Evolutionary conservation across 2,888 invertebrate species (phyloP), one percentile per base, ranked within the genome.

Genomic region (Melanotus villosus): DNA sequence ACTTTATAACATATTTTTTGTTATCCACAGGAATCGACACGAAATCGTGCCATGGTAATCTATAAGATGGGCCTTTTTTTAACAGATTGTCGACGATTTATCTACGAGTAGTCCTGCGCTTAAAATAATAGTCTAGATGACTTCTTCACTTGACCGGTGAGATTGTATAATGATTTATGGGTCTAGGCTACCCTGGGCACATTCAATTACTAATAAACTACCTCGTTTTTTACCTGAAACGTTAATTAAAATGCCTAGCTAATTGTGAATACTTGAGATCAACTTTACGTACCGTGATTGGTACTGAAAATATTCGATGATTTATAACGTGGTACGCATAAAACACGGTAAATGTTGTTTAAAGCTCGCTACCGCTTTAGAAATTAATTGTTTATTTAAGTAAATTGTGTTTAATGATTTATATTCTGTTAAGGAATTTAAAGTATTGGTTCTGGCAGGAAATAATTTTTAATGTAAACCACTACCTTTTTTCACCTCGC

Each of bases 161-260:
- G 41, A 58, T 65, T 60, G 32, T 30, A 32, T 26, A 43, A 75
- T 75, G 75, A 75, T 75, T 75, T 75, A 75, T 74, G 75, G 50
- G 72, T 69, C 72, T 64, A 52, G 54, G 57, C 41, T 65, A 68
- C 72, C 67, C 70, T 38, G 70, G 57, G 71, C 70, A 68, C 73
- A 67, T 73, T 73, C 73, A 75, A 73, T 75, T 73, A 75, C 71
- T 63, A 65, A 65, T 54, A 54, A 54, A 56, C 65, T 64, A 63
- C 59, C 66, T 54, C 50, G 52, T 71, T 67, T 63, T 72, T 75
- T 75, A 73, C 74, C 73, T 74, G 75, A 68, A 70, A 75, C 70
- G 68, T 75, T 74, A 72, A 75, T 75, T 75, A 75, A 71, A 72
- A 75, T 75, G 67, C 75, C 72, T 73, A 58, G 70, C 74, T 75